Percentiles rank a stretch among this genome's conserved stretches.
Conservation (phyloP, 2,797 vertebrate species). For the Smutsia gigantea region DNA sequence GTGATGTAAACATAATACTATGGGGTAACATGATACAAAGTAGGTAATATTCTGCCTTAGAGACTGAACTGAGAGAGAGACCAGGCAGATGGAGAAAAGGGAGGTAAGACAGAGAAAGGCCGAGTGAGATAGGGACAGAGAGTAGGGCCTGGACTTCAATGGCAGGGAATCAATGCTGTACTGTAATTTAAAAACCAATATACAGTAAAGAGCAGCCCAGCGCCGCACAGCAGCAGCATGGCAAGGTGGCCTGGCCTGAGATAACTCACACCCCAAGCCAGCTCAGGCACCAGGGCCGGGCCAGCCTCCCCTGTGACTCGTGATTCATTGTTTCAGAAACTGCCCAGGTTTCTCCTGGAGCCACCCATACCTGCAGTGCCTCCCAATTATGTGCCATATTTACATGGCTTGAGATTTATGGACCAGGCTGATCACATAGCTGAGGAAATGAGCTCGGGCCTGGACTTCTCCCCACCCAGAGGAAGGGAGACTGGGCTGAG, state of each 20-base stretch:
- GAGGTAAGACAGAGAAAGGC: not conserved
- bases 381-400: not conserved
- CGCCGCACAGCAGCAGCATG: not conserved
- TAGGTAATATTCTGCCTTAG: not conserved
- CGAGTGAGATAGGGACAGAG: rapidly evolving
- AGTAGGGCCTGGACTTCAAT: slow-evolving; percentile 55
- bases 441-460: slow-evolving; percentile 7
- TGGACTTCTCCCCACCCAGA: not conserved
- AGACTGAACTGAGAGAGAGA: not conserved
- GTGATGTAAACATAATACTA: not conserved
- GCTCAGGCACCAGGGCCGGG: not conserved
- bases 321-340: not conserved
- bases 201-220: slow-evolving; percentile 70
- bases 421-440: not conserved
- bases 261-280: slow-evolving; percentile 62
- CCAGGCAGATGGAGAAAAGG: slow-evolving; percentile 21
- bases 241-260: slow-evolving; percentile 38
- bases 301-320: not conserved
- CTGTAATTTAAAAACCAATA: slow-evolving; percentile 84
- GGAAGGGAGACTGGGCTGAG: not conserved
- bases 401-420: slow-evolving; percentile 24
- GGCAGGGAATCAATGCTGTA: slow-evolving; percentile 76
- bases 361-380: not conserved
- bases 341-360: not conserved
- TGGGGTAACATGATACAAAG: not conserved